A percentile compares a stretch with the other conserved stretches of the same genome.
Conservation (phyloP, 2,888 invertebrate species). For the Yponomeuta malinellus region DNA sequence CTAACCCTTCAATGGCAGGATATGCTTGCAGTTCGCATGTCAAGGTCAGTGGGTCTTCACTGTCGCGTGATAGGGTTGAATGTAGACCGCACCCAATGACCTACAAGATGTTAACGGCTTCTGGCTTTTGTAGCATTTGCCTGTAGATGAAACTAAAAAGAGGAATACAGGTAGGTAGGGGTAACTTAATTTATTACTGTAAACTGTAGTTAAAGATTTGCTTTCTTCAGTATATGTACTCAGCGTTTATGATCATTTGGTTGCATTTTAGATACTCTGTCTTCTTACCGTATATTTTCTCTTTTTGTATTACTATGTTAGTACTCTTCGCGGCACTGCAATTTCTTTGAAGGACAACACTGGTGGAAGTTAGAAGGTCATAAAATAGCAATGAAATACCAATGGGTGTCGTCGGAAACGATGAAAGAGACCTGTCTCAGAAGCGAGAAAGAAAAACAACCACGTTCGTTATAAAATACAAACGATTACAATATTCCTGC, state of each 20-base stretch:
- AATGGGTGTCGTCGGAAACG: background rate
- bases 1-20: background rate
- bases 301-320: background rate
- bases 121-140: background rate
- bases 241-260: too few relatives aligned
- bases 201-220: too few relatives aligned
- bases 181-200: too few relatives aligned
- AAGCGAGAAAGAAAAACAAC: background rate
- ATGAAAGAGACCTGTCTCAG: background rate
- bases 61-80: background rate
- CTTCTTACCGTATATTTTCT: too few relatives aligned
- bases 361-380: background rate
- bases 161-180: too few relatives aligned
- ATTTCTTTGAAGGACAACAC: background rate
- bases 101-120: background rate
- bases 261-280: too few relatives aligned
- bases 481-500: background rate
- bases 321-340: background rate
- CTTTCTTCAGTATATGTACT: too few relatives aligned
- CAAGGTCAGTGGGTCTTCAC: background rate
- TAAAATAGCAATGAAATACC: background rate
- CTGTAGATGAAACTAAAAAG: too few relatives aligned
- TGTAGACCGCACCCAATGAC: background rate
- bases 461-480: background rate
- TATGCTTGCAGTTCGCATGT: background rate